Conservation (phyloP, 2,113 vertebrate species). For the Herpailurus yagouaroundi region DNA sequence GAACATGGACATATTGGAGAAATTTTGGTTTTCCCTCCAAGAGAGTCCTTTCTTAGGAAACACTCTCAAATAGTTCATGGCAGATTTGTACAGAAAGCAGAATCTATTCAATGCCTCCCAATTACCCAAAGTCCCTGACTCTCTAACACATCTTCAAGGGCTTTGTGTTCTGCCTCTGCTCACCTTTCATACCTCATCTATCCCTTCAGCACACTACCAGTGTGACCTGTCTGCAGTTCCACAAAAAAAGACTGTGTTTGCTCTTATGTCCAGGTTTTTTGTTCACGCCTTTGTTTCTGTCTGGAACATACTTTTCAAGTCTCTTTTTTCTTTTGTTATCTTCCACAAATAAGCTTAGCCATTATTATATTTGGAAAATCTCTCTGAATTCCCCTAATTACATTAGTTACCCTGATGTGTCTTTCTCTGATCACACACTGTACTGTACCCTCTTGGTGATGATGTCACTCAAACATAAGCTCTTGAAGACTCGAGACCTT, state of each 20-base stretch:
- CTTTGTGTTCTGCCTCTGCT: not conserved
- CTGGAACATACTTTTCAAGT: not conserved
- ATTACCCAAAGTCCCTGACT: not conserved
- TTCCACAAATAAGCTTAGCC: not conserved
- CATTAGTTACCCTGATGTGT: not conserved
- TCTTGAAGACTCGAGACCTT: not conserved
- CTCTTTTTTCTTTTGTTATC: not conserved
- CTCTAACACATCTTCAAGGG: rapidly evolving
- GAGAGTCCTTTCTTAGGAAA: not conserved
- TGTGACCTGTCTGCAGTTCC: not conserved
- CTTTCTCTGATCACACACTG: not conserved
- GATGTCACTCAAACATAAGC: not conserved
- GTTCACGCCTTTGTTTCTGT: not conserved
- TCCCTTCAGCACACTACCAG: not conserved
- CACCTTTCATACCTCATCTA: not conserved
- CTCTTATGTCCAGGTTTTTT: not conserved
- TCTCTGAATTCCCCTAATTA: not conserved
- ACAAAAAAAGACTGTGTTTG: not conserved
- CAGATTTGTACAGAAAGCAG: not conserved
- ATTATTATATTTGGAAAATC: not conserved
- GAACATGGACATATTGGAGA: not conserved
- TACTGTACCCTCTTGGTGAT: not conserved
- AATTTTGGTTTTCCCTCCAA: not conserved
- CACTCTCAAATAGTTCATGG: not conserved
- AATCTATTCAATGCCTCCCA: not conserved